These are phyloP conservation scores for Pyralis farinalis DNA, from an alignment of 2,888 invertebrate species.

Conservation along the genomic window DNA sequence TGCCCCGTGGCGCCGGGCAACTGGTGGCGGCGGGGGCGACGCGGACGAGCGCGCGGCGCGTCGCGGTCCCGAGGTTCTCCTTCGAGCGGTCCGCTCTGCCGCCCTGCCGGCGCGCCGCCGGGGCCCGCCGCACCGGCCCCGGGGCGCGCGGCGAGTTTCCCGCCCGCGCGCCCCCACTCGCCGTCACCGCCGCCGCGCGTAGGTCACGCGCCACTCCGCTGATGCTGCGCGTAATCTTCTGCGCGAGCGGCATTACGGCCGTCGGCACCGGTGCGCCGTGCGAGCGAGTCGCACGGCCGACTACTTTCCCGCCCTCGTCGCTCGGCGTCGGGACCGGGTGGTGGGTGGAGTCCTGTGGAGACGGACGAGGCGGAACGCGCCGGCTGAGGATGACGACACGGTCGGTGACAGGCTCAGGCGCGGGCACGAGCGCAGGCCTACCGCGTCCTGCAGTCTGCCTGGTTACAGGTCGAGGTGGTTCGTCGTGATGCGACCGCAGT, in stretches of 20 bases:
- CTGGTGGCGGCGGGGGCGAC: conserved; percentile 37
- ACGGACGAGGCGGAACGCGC: conserved; percentile 35
- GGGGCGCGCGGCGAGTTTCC: conserved; percentile 69
- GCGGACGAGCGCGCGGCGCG: conserved; percentile 50
- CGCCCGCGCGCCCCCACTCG: conserved; percentile 42
- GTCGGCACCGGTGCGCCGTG: conserved; percentile 30
- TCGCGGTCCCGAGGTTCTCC: conserved; percentile 65
- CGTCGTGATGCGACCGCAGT: conserved; percentile 69
- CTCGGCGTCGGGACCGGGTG: conserved; percentile 23
- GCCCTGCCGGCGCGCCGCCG: conserved; percentile 31
- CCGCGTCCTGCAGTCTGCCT: conserved; percentile 37
- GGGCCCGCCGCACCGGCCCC: conserved; percentile 57
- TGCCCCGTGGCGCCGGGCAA: conserved; percentile 28
- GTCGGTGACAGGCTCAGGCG: conserved; percentile 32
- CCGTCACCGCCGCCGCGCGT: conserved; percentile 31
- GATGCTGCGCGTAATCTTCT: conserved; percentile 20
- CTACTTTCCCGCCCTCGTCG: conserved; percentile 17
- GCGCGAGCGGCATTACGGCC: conserved; percentile 21
- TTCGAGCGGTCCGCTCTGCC: conserved; percentile 54
- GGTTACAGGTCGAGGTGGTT: conserved; percentile 46
- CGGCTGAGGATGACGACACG: conserved; percentile 60
- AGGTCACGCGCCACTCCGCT: conserved; percentile 19
- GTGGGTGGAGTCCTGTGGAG: conserved; percentile 20
- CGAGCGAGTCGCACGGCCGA: conserved; percentile 39
- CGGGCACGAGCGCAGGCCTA: conserved; percentile 24